phyloP scores from a whole-genome alignment of 2,888 invertebrate genomes.

The Notodonta ziczac region DNA sequence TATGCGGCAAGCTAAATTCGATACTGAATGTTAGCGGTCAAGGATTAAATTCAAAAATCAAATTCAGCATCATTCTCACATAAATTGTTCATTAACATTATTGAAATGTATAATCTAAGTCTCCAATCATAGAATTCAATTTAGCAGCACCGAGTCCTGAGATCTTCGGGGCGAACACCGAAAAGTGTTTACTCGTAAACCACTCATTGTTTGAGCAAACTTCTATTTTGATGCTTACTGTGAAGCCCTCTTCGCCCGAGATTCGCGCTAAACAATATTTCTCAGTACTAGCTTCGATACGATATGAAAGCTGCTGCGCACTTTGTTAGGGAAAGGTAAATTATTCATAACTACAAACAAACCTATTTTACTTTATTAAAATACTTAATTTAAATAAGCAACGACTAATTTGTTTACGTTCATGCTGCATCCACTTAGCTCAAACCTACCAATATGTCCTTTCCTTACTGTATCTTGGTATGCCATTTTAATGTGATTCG shows the following conservation, averaged over 20 bases:
- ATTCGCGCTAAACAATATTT: constrained; percentile 69
- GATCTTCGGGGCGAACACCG: constrained; percentile 59
- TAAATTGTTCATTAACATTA: constrained; percentile 21
- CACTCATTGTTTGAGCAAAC: constrained; percentile 79
- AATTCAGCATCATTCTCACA: constrained; percentile 31
- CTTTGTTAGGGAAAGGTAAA: constrained; percentile 13
- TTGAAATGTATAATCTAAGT: constrained; percentile 44
- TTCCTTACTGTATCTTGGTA: too few relatives aligned
- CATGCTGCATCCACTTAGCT: too few relatives aligned
- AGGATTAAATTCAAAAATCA: constrained; percentile 43
- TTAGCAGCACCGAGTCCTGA: constrained; percentile 35
- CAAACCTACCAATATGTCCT: too few relatives aligned
- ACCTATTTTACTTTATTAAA: not conserved
- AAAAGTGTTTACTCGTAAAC: constrained; percentile 79
- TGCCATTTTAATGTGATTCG: too few relatives aligned
- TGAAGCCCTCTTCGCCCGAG: constrained; percentile 60
- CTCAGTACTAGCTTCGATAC: constrained; percentile 52
- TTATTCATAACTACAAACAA: not conserved
- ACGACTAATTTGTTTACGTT: too few relatives aligned
- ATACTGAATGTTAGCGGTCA: constrained; percentile 26
- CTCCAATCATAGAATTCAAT: constrained; percentile 45
- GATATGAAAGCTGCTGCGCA: constrained; percentile 63
- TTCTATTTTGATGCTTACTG: constrained; percentile 79
- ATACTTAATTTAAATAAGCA: too few relatives aligned
- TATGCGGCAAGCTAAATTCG: constrained; percentile 37